phyloP scores from a whole-genome alignment of 2,797 vertebrate genomes.

The Argentina silus region DNA sequence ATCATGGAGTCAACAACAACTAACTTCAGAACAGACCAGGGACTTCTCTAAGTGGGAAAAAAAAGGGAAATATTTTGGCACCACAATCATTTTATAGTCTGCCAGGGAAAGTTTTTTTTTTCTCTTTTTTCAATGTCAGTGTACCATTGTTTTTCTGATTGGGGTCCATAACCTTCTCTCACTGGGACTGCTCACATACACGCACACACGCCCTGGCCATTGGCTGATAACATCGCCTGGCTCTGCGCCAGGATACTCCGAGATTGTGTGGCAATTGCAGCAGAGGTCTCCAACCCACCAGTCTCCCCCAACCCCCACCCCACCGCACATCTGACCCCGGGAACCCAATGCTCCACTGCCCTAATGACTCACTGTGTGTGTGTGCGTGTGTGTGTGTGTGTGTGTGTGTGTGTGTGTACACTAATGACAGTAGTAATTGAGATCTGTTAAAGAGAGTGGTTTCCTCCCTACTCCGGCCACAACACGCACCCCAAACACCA shows the following conservation, averaged over 20 bases:
- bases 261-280: background rate
- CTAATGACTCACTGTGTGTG: conserved; percentile 25
- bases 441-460: conserved; percentile 27
- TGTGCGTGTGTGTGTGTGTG: no score
- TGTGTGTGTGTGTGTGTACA: no score
- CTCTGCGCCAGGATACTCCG: conserved; percentile 19
- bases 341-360: conserved; percentile 26
- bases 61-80: background rate
- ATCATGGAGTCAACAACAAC: background rate
- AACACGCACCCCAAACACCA: conserved; percentile 19
- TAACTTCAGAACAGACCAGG: background rate
- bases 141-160: background rate
- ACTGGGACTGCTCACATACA: no score
- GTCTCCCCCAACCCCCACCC: background rate
- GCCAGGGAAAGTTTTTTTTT: background rate
- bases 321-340: conserved; percentile 17
- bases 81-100: background rate
- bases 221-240: conserved; percentile 49
- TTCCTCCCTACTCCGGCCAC: conserved; percentile 27
- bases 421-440: conserved; percentile 28
- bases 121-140: background rate
- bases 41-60: background rate
- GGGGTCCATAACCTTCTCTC: background rate
- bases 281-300: background rate
- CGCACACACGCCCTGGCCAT: background rate